phyloP scores from a whole-genome alignment of 2,888 invertebrate species.

The Dermolepida albohirtum region DNA sequence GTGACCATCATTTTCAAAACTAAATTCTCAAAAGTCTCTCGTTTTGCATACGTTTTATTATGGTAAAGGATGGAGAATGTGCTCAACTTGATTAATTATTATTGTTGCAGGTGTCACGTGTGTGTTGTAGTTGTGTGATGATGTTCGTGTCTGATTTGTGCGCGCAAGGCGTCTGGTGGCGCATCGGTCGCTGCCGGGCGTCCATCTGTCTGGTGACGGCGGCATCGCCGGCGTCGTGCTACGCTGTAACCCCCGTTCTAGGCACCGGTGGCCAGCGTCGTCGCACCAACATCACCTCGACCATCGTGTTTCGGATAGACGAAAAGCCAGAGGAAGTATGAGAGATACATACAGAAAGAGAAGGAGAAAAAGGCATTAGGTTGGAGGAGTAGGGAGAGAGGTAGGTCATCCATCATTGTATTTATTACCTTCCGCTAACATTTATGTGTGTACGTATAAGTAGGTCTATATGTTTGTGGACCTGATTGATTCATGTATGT shows the following conservation, averaged over 20 bases:
- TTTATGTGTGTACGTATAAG: slow-evolving; percentile 37
- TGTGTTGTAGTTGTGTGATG: slow-evolving; percentile 57
- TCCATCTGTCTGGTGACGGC: slow-evolving; percentile 58
- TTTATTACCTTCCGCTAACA: slow-evolving; percentile 48
- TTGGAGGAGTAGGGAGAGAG: slow-evolving; percentile 52
- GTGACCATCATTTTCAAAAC: too few species aligned
- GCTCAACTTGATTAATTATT: slow-evolving; percentile 35
- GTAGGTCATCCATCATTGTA: slow-evolving; percentile 56
- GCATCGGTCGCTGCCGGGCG: slow-evolving; percentile 54
- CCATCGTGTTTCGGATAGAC: neutral
- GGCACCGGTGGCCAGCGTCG: slow-evolving; percentile 38
- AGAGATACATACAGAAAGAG: slow-evolving; percentile 1
- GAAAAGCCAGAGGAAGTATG: slow-evolving; percentile 5
- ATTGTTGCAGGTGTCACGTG: slow-evolving; percentile 53
- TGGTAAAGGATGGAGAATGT: neutral
- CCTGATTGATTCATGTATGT: slow-evolving; percentile 38
- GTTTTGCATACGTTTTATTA: neutral
- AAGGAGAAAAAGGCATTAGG: slow-evolving; percentile 8
- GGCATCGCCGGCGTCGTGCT: slow-evolving; percentile 54
- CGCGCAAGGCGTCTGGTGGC: slow-evolving; percentile 54
- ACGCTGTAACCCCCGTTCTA: slow-evolving; percentile 46
- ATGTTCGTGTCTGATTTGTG: slow-evolving; percentile 54
- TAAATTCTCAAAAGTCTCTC: too few species aligned
- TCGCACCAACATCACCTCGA: slow-evolving; percentile 18
- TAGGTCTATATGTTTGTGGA: slow-evolving; percentile 43